Evolutionary conservation across 2,888 invertebrate species (phyloP).

Genomic region (Dicyrtomina minuta): DNA sequence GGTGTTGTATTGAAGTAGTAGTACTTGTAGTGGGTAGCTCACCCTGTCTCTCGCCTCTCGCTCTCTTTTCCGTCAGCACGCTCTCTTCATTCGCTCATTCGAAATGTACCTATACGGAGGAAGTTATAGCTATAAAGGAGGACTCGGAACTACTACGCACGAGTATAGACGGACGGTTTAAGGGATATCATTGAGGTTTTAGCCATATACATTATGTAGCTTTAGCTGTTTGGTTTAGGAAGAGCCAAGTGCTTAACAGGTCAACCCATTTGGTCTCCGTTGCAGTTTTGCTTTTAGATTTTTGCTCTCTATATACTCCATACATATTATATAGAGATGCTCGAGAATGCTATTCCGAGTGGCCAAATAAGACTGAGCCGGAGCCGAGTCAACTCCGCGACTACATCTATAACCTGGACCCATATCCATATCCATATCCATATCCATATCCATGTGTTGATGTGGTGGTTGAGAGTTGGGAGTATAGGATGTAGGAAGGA

Average conservation of each 20-base stretch:
- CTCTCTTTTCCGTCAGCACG: too few relatives aligned
- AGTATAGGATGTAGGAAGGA: conserved; percentile 15
- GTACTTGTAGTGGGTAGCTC: too few relatives aligned
- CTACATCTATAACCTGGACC: too few relatives aligned
- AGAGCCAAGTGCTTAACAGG: conserved; percentile 10
- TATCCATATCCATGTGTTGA: neutral
- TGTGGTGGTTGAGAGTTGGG: neutral
- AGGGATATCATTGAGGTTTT: neutral
- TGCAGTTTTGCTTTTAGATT: neutral
- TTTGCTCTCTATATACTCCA: neutral
- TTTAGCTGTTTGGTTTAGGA: conserved; percentile 19
- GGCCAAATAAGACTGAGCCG: neutral
- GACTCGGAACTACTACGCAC: neutral
- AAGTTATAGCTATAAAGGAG: neutral
- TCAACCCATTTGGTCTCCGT: conserved; percentile 17
- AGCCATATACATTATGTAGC: conserved; percentile 32
- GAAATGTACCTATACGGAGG: conserved; percentile 11
- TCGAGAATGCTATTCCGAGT: neutral
- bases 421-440: too few relatives aligned
- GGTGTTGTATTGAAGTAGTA: too few relatives aligned
- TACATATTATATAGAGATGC: neutral
- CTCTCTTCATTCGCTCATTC: conserved; percentile 4
- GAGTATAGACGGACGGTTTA: too few relatives aligned
- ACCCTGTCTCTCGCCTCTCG: conserved; percentile 2
- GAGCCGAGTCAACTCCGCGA: neutral